Base-by-base conservation (phyloP, 2,888 invertebrate species). In the Biston stratarius region DNA sequence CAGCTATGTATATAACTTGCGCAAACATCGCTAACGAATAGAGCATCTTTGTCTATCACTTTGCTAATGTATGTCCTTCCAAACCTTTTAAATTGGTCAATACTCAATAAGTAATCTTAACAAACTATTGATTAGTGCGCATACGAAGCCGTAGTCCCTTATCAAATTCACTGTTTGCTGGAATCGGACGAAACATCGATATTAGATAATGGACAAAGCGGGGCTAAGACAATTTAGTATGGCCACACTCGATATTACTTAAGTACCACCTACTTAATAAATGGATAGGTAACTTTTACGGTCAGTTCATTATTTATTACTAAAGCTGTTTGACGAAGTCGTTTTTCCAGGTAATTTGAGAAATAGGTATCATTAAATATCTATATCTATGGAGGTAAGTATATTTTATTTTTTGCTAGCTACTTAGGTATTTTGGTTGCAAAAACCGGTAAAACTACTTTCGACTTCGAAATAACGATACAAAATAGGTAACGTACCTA, bases 81-180 rank as follows among this genome's bases (percentile, higher is more conserved):
- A 68, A 68, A 64, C 63, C 63, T 68, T 68, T 68, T 68, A 69
- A 44, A 64, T 76, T 77, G 64, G 74, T 58, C 63, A 73, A 77
- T 69, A 57, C 57, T 66, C 69, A 72, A 64, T 57, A 55, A 55
- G 42, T 55, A 66, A 67, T 66, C 61, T 77, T 77, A 69, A 72
- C 73, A 40, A 63, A 67, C 67, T n/a, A 56, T 47, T 64, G 67
- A 62, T 67, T 52, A 67, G 64, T 42, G 49, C 40, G 15, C 53
- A 64, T 70, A 71, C 70, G 73, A 77, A 73, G 74, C 70, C 67
- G 71, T 63, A 36, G 63, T 75, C 67, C 74, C 78, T 81, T 81
- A 83, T 83, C 79, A 80, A 77, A 79, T 77, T 88, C 90, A 90
- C 90, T 91, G 90, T 91, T 91, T 90, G 88, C 86, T 83, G 86